Conservation (phyloP, 2,113 vertebrate genomes). For the Oceanodroma tethys region DNA sequence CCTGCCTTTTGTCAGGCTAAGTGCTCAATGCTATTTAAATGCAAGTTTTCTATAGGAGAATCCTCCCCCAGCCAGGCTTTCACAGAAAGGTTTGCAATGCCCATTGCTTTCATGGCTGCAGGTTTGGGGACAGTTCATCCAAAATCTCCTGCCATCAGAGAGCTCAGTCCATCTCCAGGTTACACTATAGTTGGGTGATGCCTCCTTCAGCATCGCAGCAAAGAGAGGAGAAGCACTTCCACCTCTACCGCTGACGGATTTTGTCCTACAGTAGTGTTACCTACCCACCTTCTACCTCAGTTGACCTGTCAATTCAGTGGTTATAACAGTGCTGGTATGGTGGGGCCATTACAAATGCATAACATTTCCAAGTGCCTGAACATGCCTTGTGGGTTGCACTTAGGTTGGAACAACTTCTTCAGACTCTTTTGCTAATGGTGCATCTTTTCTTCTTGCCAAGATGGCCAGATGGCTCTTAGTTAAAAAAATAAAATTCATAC, state of each 20-base stretch:
- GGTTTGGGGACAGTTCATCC: not conserved
- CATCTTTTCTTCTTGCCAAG: constrained; percentile 23
- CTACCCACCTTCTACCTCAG: not conserved
- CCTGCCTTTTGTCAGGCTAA: constrained; percentile 61
- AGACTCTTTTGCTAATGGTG: not conserved
- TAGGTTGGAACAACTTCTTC: not conserved
- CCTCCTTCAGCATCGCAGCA: not conserved
- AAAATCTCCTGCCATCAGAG: not conserved
- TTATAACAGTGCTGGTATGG: not conserved
- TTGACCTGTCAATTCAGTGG: not conserved
- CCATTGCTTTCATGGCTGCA: not conserved
- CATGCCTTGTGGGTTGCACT: not conserved
- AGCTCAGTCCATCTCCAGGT: not conserved
- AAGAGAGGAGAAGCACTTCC: not conserved
- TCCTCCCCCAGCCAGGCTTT: not conserved
- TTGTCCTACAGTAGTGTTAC: not conserved
- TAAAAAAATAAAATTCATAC: constrained; percentile 1
- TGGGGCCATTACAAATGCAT: not conserved
- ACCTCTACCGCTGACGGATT: not conserved
- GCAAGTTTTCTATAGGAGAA: constrained; percentile 4
- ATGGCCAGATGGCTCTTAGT: constrained; percentile 42
- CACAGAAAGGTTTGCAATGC: not conserved
- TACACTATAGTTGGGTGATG: not conserved
- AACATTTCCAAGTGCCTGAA: not conserved
- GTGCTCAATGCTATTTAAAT: constrained; percentile 30